Percentiles rank a stretch among this genome's conserved stretches.
phyloP scores from a whole-genome alignment of 2,113 vertebrate species.

The Neotoma lepida region DNA sequence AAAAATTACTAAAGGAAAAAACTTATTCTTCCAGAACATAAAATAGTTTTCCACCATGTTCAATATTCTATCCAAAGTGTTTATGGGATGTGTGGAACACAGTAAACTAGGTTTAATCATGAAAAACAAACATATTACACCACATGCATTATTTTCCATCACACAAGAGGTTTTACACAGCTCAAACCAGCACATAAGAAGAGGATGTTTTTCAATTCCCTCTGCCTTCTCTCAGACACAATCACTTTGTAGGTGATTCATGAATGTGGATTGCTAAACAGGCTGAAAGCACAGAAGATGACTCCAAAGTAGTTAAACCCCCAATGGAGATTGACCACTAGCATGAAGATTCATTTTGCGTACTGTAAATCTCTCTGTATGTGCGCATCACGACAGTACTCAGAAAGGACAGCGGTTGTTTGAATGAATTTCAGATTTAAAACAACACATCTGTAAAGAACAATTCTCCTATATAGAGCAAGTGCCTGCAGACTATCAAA shows the following conservation, averaged over 20 bases:
- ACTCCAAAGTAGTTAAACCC: slow-evolving; percentile 43
- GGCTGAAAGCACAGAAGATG: not conserved
- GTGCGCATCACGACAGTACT: not conserved
- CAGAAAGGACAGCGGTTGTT: not conserved
- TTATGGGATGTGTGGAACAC: not conserved
- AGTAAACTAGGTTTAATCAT: not conserved
- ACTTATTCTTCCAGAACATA: not conserved
- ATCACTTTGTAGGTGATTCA: slow-evolving; percentile 49
- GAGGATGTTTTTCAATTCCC: not conserved
- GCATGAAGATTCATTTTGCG: not conserved
- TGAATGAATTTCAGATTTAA: not conserved
- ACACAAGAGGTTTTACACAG: not conserved
- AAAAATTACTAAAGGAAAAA: slow-evolving; percentile 4
- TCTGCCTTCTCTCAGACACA: slow-evolving; percentile 37
- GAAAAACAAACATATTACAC: slow-evolving; percentile 33
- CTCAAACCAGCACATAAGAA: not conserved
- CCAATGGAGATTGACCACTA: not conserved
- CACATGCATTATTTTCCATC: slow-evolving; percentile 1
- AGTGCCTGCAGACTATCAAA: not conserved
- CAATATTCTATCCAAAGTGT: not conserved
- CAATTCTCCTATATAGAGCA: not conserved
- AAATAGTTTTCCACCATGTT: not conserved
- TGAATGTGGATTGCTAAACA: slow-evolving; percentile 35
- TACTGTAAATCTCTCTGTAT: not conserved
- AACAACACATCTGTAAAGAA: not conserved